Percentiles rank a stretch among this genome's conserved stretches.
Conservation (phyloP, 1,140 invertebrate genomes). For the Heliconius melpomene region DNA sequence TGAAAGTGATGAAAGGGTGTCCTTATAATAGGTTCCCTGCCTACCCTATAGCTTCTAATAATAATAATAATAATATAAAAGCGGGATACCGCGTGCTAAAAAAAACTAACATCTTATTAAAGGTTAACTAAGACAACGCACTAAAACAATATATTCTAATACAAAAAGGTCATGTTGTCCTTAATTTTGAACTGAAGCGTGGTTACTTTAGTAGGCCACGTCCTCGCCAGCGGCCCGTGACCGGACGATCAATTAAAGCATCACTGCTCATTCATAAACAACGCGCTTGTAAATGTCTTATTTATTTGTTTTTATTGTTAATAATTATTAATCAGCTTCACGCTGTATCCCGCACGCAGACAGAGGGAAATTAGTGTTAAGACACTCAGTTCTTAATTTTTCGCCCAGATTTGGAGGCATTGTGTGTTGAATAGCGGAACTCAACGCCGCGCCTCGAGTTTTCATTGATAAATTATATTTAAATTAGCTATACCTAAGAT, state of each 20-base stretch:
- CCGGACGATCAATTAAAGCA: slow-evolving; percentile 41
- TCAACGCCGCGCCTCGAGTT: background rate
- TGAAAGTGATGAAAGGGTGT: too few relatives aligned
- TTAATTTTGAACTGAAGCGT: slow-evolving; percentile 16
- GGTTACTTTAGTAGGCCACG: slow-evolving; percentile 44
- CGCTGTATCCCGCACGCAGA: background rate
- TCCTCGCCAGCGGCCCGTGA: slow-evolving; percentile 42
- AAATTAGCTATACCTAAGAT: background rate
- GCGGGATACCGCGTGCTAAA: too few relatives aligned
- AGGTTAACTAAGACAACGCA: too few relatives aligned
- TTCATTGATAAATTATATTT: background rate
- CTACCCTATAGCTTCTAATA: too few relatives aligned
- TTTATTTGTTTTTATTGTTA: background rate
- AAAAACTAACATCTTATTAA: too few relatives aligned
- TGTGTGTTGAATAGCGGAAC: background rate
- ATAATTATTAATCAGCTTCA: background rate
- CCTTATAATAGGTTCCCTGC: too few relatives aligned
- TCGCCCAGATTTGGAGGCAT: background rate
- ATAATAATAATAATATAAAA: too few relatives aligned
- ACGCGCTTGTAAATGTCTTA: background rate
- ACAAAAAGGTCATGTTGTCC: too few relatives aligned
- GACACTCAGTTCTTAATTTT: background rate
- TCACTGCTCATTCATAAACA: slow-evolving; percentile 23
- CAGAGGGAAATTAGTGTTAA: background rate
- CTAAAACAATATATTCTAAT: too few relatives aligned